Evolutionary conservation across 2,113 vertebrate genomes (phyloP), one percentile per base, ranked within the genome.

Genomic region (Diphyllodes magnificus): DNA sequence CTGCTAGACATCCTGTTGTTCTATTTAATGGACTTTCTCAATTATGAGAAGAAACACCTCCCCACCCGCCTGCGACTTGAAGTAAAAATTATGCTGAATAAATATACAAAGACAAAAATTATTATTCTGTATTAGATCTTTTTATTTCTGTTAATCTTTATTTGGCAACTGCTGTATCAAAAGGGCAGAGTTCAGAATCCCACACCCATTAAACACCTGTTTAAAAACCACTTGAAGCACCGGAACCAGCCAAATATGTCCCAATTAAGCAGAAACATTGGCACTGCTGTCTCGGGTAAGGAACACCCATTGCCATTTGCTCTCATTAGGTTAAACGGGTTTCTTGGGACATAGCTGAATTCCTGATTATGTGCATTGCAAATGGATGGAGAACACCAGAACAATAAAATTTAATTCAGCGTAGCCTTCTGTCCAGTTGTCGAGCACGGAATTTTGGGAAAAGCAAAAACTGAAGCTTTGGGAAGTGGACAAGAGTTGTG

Each of bases 1-100:
- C 79, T 94, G 88, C 79, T 97, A 93, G 90, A 94, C 92, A 96
- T 95, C 93, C 92, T 90, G 95, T 94, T 95, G 92, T 94, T 96
- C 90, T 92, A 83, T 92, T 95, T 96, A 97, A 97, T 94, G 95
- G 88, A 96, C 90, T 93, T 92, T 96, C 90, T 96, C 96, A 95
- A 95, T 96, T 90, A 96, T 4, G 45, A 92, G 69, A 90, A 86
- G 80, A 91, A 95, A 93, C 72, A 84, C 77, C 80, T 94, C 61
- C 77, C 77, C 86, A 71, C 61, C 77, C 57, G 6, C 65, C 73
- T 4, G 11, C 1, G 0, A 93, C 76, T 93, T 88, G 60, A 75
- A 96, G 80, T 71, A 95, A 96, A 94, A 95, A 93, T 88, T 72
- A 95, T 39, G 57, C 72, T 92, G 79, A 93, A 93, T 86, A 96